phyloP scores from a whole-genome alignment of 2,888 invertebrate species.

The Drosophila multiciliata region DNA sequence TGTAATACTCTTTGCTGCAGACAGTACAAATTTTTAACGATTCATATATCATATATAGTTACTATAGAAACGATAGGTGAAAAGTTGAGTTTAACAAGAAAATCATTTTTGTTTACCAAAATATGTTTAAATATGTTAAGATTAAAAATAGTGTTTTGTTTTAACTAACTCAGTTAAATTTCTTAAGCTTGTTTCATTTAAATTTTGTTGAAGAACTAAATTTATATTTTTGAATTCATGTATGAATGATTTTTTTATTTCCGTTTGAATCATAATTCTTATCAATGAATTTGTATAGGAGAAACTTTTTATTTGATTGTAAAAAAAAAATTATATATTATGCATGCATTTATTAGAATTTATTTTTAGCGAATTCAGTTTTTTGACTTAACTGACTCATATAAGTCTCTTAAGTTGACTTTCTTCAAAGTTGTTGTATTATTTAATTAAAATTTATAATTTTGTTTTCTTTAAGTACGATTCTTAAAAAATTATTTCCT shows the following conservation, averaged over 20 bases:
- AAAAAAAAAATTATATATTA: neutral
- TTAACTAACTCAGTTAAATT: neutral
- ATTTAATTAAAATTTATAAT: neutral
- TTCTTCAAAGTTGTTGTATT: neutral
- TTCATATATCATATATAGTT: too few relatives aligned
- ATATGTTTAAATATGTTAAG: neutral
- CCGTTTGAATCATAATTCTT: neutral
- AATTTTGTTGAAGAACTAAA: neutral
- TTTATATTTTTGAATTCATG: neutral
- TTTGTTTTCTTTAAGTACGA: neutral
- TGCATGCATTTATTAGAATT: too few relatives aligned
- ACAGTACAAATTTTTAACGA: too few relatives aligned
- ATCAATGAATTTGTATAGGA: neutral
- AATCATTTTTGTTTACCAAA: neutral
- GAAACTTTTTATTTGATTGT: neutral
- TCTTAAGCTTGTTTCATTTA: neutral
- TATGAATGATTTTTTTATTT: neutral
- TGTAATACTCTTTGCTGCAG: too few relatives aligned
- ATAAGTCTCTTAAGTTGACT: neutral
- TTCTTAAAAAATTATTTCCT: fast-evolving
- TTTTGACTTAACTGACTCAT: neutral
- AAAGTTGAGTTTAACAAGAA: too few relatives aligned
- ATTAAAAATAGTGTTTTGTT: neutral
- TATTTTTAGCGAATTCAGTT: neutral
- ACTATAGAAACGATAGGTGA: too few relatives aligned